Base-by-base conservation (phyloP, 64 coral and sea anemone genomes). In the Pocillopora verrucosa region DNA sequence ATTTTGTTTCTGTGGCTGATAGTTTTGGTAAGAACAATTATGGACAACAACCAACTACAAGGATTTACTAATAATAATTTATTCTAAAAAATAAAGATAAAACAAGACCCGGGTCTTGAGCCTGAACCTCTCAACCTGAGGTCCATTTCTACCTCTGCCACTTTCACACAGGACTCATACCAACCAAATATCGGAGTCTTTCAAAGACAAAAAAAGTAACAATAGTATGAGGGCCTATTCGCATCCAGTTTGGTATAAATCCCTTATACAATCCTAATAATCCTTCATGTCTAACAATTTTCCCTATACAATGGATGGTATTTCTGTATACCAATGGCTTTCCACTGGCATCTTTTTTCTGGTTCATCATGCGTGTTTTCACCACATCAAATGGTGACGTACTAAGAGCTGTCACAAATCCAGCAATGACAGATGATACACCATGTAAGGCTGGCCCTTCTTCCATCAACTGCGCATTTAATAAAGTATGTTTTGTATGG, bases 131-230 rank as follows among this genome's bases (percentile, higher is more conserved):
- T 30, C 30, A 30, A 30, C 30, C 30, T 30, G 30, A 30, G 30
- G 30, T 30, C 30, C 30, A 30, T 70, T 70, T n/a, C 67, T 67
- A 70, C 22, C 22, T 25, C 22, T 11, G n/a, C 10, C 0, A 9
- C 1, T 51, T 78, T 85, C 80, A 98, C 30, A 98, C 92, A 58
- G 96, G 96, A 0, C 80, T 88, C 80, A 98, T 92, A 41, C 93
- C 96, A 81, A 92, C 89, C 11, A 94, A 58, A 90, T 83, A 81
- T 74, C 96, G 80, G 4, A 98, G 90, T 79, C 82, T 90, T 59
- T 98, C 96, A 98, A 94, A 98, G 26, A 98, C 93, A 87, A 94
- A 92, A 37, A 98, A 98, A 59, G 92, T 98, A n/a, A 92, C 89
- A 17, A 98, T 95, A 34, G 96, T 98, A 87, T 98, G 93, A 45